Percentiles rank a stretch among this genome's conserved stretches.
Evolutionary conservation across 2,797 vertebrate species (phyloP).

Genomic region (Spheniscus humboldti): DNA sequence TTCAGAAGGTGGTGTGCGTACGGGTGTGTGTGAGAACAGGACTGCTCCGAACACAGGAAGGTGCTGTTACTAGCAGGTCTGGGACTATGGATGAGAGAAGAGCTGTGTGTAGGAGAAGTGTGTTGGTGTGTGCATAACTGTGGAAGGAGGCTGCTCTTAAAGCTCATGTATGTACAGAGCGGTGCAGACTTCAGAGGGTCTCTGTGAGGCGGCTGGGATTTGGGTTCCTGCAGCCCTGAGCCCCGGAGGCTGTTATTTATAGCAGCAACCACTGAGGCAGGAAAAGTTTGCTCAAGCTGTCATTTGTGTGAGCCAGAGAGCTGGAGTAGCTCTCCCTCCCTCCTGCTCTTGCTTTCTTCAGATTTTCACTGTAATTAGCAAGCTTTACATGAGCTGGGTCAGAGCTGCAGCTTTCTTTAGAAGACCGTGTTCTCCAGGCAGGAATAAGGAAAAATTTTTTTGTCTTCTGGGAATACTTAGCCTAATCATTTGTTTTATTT

Average conservation of each 20-base stretch:
- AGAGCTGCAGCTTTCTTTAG: not conserved
- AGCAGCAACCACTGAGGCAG: slow-evolving; percentile 26
- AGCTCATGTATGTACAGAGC: not conserved
- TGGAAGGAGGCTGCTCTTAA: not conserved
- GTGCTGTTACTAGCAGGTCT: no score
- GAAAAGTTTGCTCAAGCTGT: slow-evolving; percentile 46
- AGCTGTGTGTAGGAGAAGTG: not conserved
- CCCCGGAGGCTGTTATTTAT: slow-evolving; percentile 58
- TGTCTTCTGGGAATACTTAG: not conserved
- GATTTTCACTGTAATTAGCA: slow-evolving; percentile 30
- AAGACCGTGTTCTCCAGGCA: not conserved
- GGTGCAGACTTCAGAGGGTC: not conserved
- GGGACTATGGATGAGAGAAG: fast-evolving
- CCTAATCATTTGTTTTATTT: not conserved
- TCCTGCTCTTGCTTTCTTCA: not conserved
- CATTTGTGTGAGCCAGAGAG: not conserved
- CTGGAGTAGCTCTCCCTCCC: not conserved
- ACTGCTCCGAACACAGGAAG: not conserved
- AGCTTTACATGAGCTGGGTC: not conserved
- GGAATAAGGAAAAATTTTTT: not conserved
- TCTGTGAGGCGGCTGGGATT: not conserved
- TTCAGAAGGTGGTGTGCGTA: not conserved
- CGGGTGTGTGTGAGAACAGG: not conserved
- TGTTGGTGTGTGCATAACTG: fast-evolving
- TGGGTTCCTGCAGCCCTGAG: slow-evolving; percentile 15